These are phyloP conservation scores for Poeciliopsis turrubarensis DNA, from an alignment of 2,113 vertebrate species.

Conservation along the genomic window DNA sequence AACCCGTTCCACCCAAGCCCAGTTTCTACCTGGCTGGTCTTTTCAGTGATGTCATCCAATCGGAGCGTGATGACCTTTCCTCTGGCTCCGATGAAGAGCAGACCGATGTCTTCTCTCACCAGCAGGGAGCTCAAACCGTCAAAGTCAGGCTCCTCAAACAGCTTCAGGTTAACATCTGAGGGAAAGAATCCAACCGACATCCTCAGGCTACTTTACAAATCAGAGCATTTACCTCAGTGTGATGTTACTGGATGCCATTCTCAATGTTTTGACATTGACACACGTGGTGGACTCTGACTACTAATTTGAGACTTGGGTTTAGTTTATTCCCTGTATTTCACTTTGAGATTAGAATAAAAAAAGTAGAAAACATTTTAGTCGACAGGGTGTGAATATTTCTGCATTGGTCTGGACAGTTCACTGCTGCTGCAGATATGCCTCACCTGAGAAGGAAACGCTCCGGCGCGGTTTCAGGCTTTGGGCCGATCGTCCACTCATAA, in stretches of 20 bases:
- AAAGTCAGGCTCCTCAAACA: conserved; percentile 30
- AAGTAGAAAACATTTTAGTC: too few species aligned
- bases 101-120: conserved; percentile 34
- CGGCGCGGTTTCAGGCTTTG: conserved; percentile 19
- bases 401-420: not conserved
- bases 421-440: not conserved
- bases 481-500: too few species aligned
- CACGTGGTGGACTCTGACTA: too few species aligned
- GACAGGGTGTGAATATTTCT: not conserved
- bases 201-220: not conserved
- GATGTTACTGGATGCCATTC: not conserved
- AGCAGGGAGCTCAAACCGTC: conserved; percentile 28
- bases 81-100: conserved; percentile 24
- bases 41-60: conserved; percentile 24
- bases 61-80: conserved; percentile 33
- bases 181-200: not conserved
- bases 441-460: conserved; percentile 17
- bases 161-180: conserved; percentile 22
- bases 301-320: too few species aligned
- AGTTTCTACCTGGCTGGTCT: conserved; percentile 14
- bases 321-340: too few species aligned
- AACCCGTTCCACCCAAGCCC: too few species aligned
- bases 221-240: too few species aligned
- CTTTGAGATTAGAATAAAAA: too few species aligned
- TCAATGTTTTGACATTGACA: too few species aligned